These are phyloP conservation scores for Spodoptera exigua DNA, from an alignment of 2,888 invertebrate species.

Conservation along the genomic window DNA sequence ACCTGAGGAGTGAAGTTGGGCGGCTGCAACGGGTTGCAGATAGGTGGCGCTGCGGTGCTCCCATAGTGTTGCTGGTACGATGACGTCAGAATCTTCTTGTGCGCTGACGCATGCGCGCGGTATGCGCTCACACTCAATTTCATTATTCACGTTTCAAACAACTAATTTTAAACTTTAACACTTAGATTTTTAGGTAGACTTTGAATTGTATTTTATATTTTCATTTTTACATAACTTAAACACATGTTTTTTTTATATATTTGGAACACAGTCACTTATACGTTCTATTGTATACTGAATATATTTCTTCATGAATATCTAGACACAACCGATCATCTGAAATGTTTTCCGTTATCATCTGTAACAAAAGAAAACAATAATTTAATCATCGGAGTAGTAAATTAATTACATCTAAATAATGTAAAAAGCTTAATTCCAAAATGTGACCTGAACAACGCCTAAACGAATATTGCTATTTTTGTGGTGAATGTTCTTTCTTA, in stretches of 20 bases:
- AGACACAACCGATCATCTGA: constrained; percentile 37
- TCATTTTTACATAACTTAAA: not conserved
- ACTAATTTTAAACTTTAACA: constrained; percentile 36
- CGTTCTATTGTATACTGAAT: constrained; percentile 23
- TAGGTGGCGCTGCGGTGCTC: constrained; percentile 91
- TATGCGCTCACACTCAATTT: constrained; percentile 96
- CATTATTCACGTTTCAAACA: constrained; percentile 76
- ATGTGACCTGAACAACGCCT: too few relatives aligned
- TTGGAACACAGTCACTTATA: constrained; percentile 34
- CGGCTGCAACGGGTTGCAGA: constrained; percentile 85
- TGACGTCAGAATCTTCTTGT: constrained; percentile 95
- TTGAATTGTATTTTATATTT: constrained; percentile 24
- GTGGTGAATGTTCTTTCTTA: too few relatives aligned
- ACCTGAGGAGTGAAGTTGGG: constrained; percentile 82
- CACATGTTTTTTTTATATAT: constrained; percentile 20
- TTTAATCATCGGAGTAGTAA: not conserved
- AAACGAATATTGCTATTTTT: too few relatives aligned
- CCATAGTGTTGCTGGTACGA: constrained; percentile 94
- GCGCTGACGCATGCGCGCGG: constrained; percentile 96
- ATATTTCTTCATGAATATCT: constrained; percentile 34
- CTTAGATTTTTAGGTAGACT: constrained; percentile 25
- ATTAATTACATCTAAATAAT: too few relatives aligned
- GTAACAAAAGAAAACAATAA: constrained; percentile 55
- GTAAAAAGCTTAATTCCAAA: too few relatives aligned
- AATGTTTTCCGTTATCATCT: constrained; percentile 52